Evolutionary conservation across 2,888 invertebrate genomes (phyloP), one percentile per base, ranked within the genome.

Genomic region (Arenicola marina): DNA sequence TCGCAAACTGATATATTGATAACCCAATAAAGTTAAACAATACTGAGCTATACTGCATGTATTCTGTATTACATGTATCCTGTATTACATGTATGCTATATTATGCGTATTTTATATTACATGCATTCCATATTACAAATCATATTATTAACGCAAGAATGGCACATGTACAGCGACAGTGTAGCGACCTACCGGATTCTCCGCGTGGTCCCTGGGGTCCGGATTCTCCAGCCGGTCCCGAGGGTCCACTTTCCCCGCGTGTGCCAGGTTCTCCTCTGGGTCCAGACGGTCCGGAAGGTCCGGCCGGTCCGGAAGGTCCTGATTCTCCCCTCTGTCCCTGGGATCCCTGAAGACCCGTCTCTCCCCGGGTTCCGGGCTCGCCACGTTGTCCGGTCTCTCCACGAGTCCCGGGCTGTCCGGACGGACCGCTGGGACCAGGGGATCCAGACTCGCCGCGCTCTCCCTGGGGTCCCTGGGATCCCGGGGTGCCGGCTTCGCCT

Each of bases 271-370:
- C 18, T 29, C 58, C 58, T 29, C 3, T 4, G 15, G 31, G 31
- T 51, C 59, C 59, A 18, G 4, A 11, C 48, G 38, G 48, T 3
- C 65, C 65, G 18, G 38, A 57, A 3, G 29, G n/a, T 4, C 65
- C 67, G 34, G 51, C 32, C 45, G 32, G 55, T 54, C 68, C 68
- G 28, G 53, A 28, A 24, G 7, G 61, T 59, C 54, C 78, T 78
- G 24, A 65, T 31, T 31, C 21, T 24, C 2, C 67, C 67, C 7
- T 46, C 53, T 32, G n/a, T 18, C 33, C 63, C 63, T 11, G 58
- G 28, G 24, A 46, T 18, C 24, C 65, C 65, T 21, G n/a, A n/a
- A 32, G 38, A 51, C 70, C 58, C 4, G 51, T 21, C 45, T 44
- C 1, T 51, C 65, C 63, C 33, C 53, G 28, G 43, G 62, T n/a